Evolutionary conservation across 2,113 vertebrate species (phyloP).

Genomic region (Eulacestoma nigropectus): DNA sequence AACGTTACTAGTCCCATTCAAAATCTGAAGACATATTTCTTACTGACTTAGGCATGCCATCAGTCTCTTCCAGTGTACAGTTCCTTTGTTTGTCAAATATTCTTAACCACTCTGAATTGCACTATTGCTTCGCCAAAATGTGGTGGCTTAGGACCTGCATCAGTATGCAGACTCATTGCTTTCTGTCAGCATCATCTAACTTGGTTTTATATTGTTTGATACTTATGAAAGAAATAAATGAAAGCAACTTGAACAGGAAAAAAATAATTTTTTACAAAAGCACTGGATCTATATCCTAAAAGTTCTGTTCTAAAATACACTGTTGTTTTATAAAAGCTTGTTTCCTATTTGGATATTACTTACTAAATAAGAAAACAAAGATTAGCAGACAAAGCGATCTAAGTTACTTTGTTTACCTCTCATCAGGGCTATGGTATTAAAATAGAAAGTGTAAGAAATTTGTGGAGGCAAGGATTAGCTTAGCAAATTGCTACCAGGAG

Average conservation of each 20-base stretch:
- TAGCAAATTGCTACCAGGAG: slow-evolving; percentile 73
- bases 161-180: neutral
- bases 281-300: neutral
- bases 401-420: neutral
- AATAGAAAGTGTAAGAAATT: neutral
- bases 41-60: neutral
- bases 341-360: neutral
- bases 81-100: neutral
- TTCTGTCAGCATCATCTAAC: neutral
- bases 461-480: neutral
- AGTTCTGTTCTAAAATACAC: neutral
- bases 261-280: neutral
- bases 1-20: neutral
- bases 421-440: neutral
- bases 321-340: neutral
- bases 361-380: neutral
- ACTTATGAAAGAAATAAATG: neutral
- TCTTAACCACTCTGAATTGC: neutral
- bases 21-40: neutral
- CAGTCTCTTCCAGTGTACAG: neutral
- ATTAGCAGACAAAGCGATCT: neutral
- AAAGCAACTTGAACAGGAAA: neutral
- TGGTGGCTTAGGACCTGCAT: neutral
- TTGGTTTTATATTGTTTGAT: neutral
- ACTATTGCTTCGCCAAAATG: neutral